A percentile compares a stretch with the other conserved stretches of the same genome.
Conservation (phyloP, 2,888 invertebrate genomes). For the Erannis defoliaria region DNA sequence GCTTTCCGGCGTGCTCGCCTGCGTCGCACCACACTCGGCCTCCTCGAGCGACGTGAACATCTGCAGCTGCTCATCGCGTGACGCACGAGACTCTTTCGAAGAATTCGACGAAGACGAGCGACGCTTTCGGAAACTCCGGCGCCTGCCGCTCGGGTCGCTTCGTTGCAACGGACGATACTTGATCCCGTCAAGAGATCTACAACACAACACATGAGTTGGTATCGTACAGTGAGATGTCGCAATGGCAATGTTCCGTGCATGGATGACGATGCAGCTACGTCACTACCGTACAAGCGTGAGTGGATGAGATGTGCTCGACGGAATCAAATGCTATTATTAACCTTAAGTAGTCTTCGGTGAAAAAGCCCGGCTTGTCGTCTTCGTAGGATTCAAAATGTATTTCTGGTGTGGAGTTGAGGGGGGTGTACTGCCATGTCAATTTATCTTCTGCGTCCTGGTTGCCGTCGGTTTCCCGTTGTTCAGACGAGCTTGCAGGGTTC, state of each 20-base stretch:
- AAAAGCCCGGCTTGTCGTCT: slow-evolving; percentile 70
- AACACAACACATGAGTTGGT: slow-evolving; percentile 81
- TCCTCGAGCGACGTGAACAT: slow-evolving; percentile 89
- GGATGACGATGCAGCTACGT: slow-evolving; percentile 64
- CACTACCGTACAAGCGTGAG: slow-evolving; percentile 62
- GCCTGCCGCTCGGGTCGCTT: slow-evolving; percentile 87
- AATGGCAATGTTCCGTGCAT: slow-evolving; percentile 63
- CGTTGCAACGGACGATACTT: slow-evolving; percentile 87
- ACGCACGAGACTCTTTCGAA: slow-evolving; percentile 87
- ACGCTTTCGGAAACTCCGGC: slow-evolving; percentile 87
- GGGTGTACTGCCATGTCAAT: slow-evolving; percentile 80
- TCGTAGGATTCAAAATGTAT: slow-evolving; percentile 87
- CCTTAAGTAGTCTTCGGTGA: slow-evolving; percentile 84
- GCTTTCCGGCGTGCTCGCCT: slow-evolving; percentile 61
- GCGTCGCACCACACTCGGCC: slow-evolving; percentile 83
- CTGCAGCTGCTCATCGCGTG: slow-evolving; percentile 88
- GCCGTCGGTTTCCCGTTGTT: slow-evolving; percentile 56
- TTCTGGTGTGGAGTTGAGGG: slow-evolving; percentile 74
- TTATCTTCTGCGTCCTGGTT: slow-evolving; percentile 63
- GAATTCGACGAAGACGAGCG: slow-evolving; percentile 88
- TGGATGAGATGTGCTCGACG: slow-evolving; percentile 59
- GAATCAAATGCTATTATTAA: slow-evolving; percentile 72
- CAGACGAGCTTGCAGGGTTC: slow-evolving; percentile 73
- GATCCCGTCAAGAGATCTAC: slow-evolving; percentile 89
- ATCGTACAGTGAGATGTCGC: slow-evolving; percentile 72